phyloP scores from a whole-genome alignment of 2,113 vertebrate species.

The Sinocyclocheilus grahami region DNA sequence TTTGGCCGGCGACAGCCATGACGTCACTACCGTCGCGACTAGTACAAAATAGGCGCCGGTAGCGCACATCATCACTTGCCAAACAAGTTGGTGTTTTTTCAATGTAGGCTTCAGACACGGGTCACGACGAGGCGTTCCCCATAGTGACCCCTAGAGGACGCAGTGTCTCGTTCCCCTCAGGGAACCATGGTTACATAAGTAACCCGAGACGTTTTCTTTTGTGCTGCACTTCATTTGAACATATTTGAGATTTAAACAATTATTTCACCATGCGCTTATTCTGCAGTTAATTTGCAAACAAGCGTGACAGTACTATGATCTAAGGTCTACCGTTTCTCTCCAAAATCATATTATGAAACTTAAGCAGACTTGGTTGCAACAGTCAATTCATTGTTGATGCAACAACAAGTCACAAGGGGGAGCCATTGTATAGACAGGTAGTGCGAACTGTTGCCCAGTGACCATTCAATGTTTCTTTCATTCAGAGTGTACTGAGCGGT shows the following conservation, averaged over 20 bases:
- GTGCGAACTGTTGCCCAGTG: background rate
- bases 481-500: background rate
- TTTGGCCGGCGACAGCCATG: too few relatives aligned
- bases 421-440: background rate
- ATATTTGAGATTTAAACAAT: background rate
- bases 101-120: too few relatives aligned
- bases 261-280: background rate
- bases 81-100: too few relatives aligned
- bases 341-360: background rate
- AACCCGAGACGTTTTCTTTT: too few relatives aligned
- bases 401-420: background rate
- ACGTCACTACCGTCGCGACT: too few relatives aligned
- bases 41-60: too few relatives aligned
- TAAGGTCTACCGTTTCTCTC: background rate
- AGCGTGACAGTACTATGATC: background rate
- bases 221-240: background rate
- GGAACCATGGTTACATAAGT: too few relatives aligned
- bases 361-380: background rate
- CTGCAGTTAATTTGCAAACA: background rate
- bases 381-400: background rate
- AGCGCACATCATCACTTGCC: too few relatives aligned
- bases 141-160: too few relatives aligned
- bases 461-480: background rate
- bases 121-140: too few relatives aligned
- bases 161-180: too few relatives aligned